A percentile compares a stretch with the other conserved stretches of the same genome.
phyloP scores from a whole-genome alignment of 2,113 vertebrate genomes.

The Danionella cerebrum region DNA sequence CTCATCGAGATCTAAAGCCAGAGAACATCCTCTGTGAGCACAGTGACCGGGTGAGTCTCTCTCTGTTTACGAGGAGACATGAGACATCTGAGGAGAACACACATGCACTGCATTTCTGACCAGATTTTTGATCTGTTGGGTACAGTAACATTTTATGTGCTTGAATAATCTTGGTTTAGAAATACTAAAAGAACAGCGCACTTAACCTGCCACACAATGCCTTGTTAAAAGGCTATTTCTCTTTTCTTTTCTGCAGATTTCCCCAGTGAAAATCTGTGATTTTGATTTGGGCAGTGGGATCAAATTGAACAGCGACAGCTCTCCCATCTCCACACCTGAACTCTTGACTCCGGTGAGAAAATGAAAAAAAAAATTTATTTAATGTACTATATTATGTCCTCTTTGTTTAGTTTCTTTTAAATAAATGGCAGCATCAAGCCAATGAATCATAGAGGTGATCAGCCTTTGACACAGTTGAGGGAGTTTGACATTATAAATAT shows the following conservation, averaged over 20 bases:
- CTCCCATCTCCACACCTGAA: conserved; percentile 92
- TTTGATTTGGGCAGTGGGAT: conserved; percentile 95
- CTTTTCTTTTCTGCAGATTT: conserved; percentile 66
- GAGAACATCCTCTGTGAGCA: conserved; percentile 95
- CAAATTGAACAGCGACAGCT: conserved; percentile 90
- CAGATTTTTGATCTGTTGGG: conserved; percentile 12
- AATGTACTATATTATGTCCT: too few species aligned
- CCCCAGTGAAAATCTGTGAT: conserved; percentile 92
- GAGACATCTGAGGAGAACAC: conserved; percentile 8
- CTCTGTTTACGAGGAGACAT: background rate
- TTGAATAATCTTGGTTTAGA: background rate
- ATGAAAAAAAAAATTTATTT: too few species aligned
- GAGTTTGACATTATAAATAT: too few species aligned
- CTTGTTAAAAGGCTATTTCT: background rate
- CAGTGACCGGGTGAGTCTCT: conserved; percentile 72
- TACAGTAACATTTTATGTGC: background rate
- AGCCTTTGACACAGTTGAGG: too few species aligned
- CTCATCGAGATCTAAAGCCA: conserved; percentile 92
- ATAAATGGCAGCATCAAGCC: too few species aligned
- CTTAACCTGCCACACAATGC: background rate
- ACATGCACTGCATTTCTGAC: conserved; percentile 1
- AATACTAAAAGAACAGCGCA: too few species aligned
- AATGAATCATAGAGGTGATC: too few species aligned
- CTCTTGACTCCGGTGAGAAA: conserved; percentile 94
- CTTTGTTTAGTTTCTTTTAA: too few species aligned